Base-by-base conservation (phyloP, 2,888 invertebrate genomes). In the Chymomyza procnemis region DNA sequence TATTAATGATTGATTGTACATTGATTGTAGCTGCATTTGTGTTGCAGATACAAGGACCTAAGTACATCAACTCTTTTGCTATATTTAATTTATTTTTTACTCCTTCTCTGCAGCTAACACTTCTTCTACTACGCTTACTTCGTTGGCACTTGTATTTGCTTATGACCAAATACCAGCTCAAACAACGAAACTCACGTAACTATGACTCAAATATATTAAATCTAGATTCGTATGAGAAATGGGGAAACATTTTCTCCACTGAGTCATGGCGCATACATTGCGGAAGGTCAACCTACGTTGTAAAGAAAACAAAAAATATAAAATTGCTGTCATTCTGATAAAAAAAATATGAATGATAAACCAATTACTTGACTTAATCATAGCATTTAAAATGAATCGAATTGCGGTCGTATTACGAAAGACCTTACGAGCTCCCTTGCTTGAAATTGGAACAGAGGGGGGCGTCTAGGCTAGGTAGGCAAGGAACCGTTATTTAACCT, bases 401-500 rank as follows among this genome's bases (percentile, higher is more conserved):
- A 41, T 41, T 41, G 34, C 12, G 34, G 34, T 41, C 62, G 69
- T 59, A 80, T 79, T 77, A 82, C 75, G 66, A 59, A 68, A 74
- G 71, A 71, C 75, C 75, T 76, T 50, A 69, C 61, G 66, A 71
- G 12, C 12, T 12, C 12, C 34, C 34, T 41, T 12, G 34, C 1
- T 1, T 2, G 34, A 5, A 12, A 3, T 41, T 41, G 34, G 34
- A 12, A 12, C 26, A 26, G 26, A n/a, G 30, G 3, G 34, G 34
- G 34, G 34, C 34, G 22, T 16, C 19, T 54, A 19, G 6, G 54
- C 4, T 54, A 19, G 6, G 18, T 5, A 79, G 79, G 73, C 63
- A 65, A 52, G 67, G 60, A 63, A 64, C 75, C 81, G 85, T 79
- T 84, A 78, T 61, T 59, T 71, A 81, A 71, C 85, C 81, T 84